Percentiles rank a stretch among this genome's conserved stretches.
phyloP scores from a whole-genome alignment of 2,113 vertebrate genomes.

The Microtus pennsylvanicus region DNA sequence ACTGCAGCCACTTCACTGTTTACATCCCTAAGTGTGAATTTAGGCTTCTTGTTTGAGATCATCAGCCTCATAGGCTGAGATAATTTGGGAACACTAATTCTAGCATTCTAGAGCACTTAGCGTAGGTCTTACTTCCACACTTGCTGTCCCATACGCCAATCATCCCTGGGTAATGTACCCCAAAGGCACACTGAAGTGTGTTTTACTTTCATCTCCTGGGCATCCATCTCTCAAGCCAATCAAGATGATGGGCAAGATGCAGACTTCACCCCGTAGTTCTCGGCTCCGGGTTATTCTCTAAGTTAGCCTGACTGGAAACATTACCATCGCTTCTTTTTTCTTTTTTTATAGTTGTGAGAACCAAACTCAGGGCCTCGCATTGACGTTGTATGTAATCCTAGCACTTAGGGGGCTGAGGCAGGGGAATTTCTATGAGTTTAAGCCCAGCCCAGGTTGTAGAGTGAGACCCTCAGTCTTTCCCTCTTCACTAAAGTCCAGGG shows the following conservation, averaged over 20 bases:
- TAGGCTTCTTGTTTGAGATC: slow-evolving; percentile 40
- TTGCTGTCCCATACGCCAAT: neutral
- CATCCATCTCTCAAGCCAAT: neutral
- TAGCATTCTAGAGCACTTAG: neutral
- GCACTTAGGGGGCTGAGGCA: neutral
- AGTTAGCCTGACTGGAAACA: neutral
- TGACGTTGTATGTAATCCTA: no score
- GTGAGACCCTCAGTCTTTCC: neutral
- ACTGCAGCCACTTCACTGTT: neutral
- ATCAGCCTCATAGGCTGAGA: neutral
- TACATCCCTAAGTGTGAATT: slow-evolving; percentile 2
- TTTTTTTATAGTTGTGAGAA: neutral
- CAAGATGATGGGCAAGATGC: neutral
- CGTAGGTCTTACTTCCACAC: neutral
- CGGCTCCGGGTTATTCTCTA: neutral
- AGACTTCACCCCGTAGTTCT: neutral
- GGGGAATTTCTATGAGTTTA: neutral
- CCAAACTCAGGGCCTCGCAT: neutral
- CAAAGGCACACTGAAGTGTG: neutral
- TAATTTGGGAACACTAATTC: slow-evolving; percentile 30
- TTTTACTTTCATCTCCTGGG: neutral
- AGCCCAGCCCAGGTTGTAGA: neutral
- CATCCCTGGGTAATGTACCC: neutral
- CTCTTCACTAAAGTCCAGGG: neutral
- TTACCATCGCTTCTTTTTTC: neutral